Percentiles rank a stretch among this genome's conserved stretches.
Evolutionary conservation across 2,113 vertebrate genomes (phyloP).

Genomic region (Chloebia gouldiae): DNA sequence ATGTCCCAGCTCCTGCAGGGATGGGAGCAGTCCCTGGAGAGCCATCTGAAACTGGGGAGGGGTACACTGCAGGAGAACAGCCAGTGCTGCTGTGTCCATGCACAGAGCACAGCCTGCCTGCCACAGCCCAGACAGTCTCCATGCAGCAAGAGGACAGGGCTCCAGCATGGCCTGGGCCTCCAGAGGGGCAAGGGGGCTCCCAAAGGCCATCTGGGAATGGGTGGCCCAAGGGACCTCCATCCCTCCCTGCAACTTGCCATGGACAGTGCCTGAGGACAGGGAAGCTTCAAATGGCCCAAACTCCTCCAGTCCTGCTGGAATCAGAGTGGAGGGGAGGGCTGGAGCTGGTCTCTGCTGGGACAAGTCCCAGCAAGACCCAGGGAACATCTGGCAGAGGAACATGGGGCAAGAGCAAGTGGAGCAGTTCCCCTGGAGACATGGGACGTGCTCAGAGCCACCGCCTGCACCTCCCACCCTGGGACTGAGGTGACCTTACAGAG

Average conservation of each 20-base stretch:
- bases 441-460: neutral
- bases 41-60: too few species aligned
- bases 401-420: neutral
- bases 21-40: neutral
- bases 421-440: neutral
- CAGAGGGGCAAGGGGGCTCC: neutral
- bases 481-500: neutral
- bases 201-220: neutral
- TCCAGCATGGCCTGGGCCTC: neutral
- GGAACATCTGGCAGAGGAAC: rapidly evolving
- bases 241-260: neutral
- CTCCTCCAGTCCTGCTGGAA: neutral
- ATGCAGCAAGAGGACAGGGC: neutral
- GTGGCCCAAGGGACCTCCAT: neutral
- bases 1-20: neutral
- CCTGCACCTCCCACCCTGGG: neutral
- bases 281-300: neutral
- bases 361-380: neutral
- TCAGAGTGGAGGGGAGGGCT: neutral
- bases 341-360: neutral
- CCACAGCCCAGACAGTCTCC: neutral
- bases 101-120: neutral
- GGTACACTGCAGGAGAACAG: neutral
- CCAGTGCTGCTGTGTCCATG: neutral
- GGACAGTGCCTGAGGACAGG: neutral